These are phyloP conservation scores for Hyles lineata DNA, from an alignment of 2,888 invertebrate species.

Conservation along the genomic window DNA sequence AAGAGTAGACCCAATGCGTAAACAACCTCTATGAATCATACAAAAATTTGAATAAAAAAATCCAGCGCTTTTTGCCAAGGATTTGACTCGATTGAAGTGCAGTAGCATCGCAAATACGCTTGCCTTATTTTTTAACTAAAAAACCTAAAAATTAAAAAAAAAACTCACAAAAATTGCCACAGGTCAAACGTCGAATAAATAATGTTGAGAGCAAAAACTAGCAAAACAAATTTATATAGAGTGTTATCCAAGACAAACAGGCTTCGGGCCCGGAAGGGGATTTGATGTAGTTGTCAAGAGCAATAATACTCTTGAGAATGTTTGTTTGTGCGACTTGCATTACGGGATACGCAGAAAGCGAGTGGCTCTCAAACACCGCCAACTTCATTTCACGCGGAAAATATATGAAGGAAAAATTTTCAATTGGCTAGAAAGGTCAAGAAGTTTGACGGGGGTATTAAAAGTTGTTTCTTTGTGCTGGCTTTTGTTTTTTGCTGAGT, in stretches of 20 bases:
- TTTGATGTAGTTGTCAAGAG: constrained; percentile 21
- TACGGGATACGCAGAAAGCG: not conserved
- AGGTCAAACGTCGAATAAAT: not conserved
- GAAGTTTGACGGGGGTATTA: not conserved
- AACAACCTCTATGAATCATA: no score
- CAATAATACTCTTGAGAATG: constrained; percentile 35
- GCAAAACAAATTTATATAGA: not conserved
- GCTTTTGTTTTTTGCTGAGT: no score
- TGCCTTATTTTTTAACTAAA: no score
- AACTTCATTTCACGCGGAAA: not conserved
- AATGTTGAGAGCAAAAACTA: not conserved
- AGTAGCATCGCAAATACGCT: no score
- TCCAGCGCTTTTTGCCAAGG: no score
- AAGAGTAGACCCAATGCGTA: no score
- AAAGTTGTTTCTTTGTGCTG: not conserved
- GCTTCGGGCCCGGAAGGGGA: constrained; percentile 31
- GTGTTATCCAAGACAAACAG: constrained; percentile 37
- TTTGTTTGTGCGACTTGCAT: constrained; percentile 24
- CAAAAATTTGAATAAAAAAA: no score
- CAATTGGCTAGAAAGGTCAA: not conserved
- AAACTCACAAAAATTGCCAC: no score
- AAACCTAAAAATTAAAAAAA: no score
- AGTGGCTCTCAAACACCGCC: not conserved
- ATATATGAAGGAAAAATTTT: constrained; percentile 1
- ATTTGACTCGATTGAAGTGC: no score